Evolutionary conservation across 2,888 invertebrate genomes (phyloP).

Genomic region (Lithodes maja): DNA sequence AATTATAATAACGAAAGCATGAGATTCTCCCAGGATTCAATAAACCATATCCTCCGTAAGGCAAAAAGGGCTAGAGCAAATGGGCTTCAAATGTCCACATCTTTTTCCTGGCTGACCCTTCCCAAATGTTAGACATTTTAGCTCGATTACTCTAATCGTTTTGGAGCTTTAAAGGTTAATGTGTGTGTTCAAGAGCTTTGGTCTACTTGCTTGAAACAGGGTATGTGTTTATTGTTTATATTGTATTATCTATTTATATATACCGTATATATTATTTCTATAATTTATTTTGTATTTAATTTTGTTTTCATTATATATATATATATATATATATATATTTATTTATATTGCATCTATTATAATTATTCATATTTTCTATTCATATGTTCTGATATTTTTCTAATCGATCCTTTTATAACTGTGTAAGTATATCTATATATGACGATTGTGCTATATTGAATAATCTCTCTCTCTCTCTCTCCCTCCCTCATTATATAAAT

Average conservation of each 20-base stretch:
- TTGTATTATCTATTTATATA: not conserved
- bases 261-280: not conserved
- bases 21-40: too few species aligned
- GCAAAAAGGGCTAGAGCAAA: too few species aligned
- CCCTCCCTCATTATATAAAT: not conserved
- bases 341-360: not conserved
- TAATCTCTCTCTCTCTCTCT: not conserved
- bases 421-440: not conserved
- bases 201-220: too few species aligned
- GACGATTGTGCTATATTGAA: not conserved
- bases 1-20: too few species aligned
- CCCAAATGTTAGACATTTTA: too few species aligned
- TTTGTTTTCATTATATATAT: not conserved
- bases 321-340: not conserved
- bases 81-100: too few species aligned
- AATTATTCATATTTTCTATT: not conserved
- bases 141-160: too few species aligned
- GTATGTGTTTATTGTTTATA: too few species aligned
- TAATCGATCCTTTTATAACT: not conserved
- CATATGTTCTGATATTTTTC: not conserved
- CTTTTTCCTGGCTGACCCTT: too few species aligned
- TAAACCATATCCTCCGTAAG: too few species aligned
- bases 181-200: too few species aligned
- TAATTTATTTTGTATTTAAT: not conserved
- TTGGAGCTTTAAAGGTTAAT: too few species aligned